These are phyloP conservation scores for Lutraria lutraria DNA, from an alignment of 2,888 invertebrate species.

Conservation along the genomic window DNA sequence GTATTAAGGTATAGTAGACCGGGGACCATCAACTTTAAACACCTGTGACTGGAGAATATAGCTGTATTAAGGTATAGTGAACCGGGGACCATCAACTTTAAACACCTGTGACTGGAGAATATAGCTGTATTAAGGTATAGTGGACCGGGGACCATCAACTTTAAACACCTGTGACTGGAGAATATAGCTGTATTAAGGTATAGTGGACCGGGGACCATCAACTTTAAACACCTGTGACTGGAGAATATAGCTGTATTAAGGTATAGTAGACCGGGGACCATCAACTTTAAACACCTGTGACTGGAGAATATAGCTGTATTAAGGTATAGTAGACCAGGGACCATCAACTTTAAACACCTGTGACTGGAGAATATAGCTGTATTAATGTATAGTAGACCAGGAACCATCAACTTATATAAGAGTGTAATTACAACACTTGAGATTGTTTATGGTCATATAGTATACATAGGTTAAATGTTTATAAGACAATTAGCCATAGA, in stretches of 20 bases:
- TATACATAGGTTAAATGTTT: neutral
- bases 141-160: too few relatives aligned
- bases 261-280: neutral
- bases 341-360: neutral
- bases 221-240: neutral
- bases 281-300: neutral
- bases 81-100: neutral
- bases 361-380: too few relatives aligned
- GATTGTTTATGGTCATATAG: constrained; percentile 1
- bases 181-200: too few relatives aligned
- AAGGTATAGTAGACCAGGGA: neutral
- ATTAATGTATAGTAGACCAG: too few relatives aligned
- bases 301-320: too few relatives aligned
- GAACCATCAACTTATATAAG: neutral
- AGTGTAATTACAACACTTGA: neutral
- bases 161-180: too few relatives aligned
- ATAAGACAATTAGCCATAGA: neutral
- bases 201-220: neutral
- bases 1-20: too few relatives aligned
- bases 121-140: too few relatives aligned
- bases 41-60: too few relatives aligned
- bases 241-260: too few relatives aligned
- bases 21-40: neutral
- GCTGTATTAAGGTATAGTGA: too few relatives aligned
- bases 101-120: too few relatives aligned